Evolutionary conservation across 2,888 invertebrate species (phyloP).

Genomic region (Drosophila multiciliata): DNA sequence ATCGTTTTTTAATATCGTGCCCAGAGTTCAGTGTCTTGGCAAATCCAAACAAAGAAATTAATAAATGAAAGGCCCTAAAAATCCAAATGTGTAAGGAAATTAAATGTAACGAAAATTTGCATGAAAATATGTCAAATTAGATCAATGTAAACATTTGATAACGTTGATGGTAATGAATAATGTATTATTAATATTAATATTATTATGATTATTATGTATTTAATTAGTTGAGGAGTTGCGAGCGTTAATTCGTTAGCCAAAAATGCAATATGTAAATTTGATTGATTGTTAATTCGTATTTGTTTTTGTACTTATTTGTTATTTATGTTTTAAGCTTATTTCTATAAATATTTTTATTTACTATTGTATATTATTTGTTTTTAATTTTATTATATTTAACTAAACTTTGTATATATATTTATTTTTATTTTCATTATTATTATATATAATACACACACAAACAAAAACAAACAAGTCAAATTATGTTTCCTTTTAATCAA

Average conservation of each 20-base stretch:
- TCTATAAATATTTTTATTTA: slow-evolving; percentile 20
- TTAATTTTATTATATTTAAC: slow-evolving; percentile 39
- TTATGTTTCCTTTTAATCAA: slow-evolving; percentile 21
- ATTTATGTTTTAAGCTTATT: slow-evolving; percentile 65
- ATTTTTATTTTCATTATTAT: slow-evolving; percentile 6
- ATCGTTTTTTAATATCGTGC: slow-evolving; percentile 46
- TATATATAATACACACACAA: slow-evolving; percentile 17
- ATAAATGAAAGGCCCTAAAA: neutral
- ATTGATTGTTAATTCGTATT: slow-evolving; percentile 65
- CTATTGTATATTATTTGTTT: slow-evolving; percentile 29
- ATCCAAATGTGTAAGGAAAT: slow-evolving; percentile 15
- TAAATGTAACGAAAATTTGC: slow-evolving; percentile 19
- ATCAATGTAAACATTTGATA: slow-evolving; percentile 32
- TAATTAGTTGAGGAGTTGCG: slow-evolving; percentile 43
- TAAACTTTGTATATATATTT: slow-evolving; percentile 43
- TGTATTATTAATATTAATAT: slow-evolving; percentile 4
- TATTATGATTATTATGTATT: slow-evolving; percentile 41
- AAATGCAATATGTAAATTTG: slow-evolving; percentile 58
- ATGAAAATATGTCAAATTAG: slow-evolving; percentile 25
- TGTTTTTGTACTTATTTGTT: slow-evolving; percentile 69
- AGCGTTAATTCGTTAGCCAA: slow-evolving; percentile 36
- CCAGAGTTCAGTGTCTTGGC: slow-evolving; percentile 47
- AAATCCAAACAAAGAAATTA: slow-evolving; percentile 7
- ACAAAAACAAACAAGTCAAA: slow-evolving; percentile 22
- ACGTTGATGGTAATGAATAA: slow-evolving; percentile 39